Evolutionary conservation across 1,140 invertebrate species (phyloP).

Genomic region (Polypedilum vanderplanki): DNA sequence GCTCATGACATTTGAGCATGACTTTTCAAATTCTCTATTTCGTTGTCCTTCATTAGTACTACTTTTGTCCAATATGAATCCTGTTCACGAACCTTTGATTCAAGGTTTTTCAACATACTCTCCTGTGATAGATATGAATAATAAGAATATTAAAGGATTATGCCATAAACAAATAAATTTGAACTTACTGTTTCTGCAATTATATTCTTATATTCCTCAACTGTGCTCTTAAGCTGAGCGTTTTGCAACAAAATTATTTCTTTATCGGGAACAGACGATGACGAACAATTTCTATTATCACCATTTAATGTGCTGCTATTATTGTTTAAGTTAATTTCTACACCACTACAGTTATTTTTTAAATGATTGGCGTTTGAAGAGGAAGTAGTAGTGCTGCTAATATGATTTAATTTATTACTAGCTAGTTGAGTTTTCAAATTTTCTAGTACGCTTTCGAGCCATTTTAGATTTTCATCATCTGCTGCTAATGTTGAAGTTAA

Average conservation of each 20-base stretch:
- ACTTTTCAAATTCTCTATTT: constrained; percentile 33
- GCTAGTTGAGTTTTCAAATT: constrained; percentile 26
- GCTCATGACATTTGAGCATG: not conserved
- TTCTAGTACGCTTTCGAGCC: not conserved
- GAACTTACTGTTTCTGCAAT: constrained; percentile 64
- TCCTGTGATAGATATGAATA: constrained; percentile 36
- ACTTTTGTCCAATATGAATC: constrained; percentile 42
- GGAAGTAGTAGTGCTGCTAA: constrained; percentile 27
- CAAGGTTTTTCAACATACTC: constrained; percentile 40
- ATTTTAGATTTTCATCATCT: not conserved
- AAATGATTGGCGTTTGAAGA: constrained; percentile 13
- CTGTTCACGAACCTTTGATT: constrained; percentile 39
- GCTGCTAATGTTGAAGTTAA: not conserved
- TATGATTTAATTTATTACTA: constrained; percentile 31
- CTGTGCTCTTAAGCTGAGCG: constrained; percentile 54
- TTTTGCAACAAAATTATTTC: constrained; percentile 48
- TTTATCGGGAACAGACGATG: constrained; percentile 29
- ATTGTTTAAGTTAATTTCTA: constrained; percentile 15
- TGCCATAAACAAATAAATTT: not conserved
- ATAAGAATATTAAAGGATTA: not conserved
- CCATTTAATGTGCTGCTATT: not conserved
- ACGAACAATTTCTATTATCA: not conserved
- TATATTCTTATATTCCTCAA: constrained; percentile 64
- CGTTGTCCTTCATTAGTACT: constrained; percentile 40
- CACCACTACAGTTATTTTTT: not conserved